A percentile compares a stretch with the other conserved stretches of the same genome.
phyloP scores from a whole-genome alignment of 2,888 invertebrate genomes.

The Lithophane ornitopus region DNA sequence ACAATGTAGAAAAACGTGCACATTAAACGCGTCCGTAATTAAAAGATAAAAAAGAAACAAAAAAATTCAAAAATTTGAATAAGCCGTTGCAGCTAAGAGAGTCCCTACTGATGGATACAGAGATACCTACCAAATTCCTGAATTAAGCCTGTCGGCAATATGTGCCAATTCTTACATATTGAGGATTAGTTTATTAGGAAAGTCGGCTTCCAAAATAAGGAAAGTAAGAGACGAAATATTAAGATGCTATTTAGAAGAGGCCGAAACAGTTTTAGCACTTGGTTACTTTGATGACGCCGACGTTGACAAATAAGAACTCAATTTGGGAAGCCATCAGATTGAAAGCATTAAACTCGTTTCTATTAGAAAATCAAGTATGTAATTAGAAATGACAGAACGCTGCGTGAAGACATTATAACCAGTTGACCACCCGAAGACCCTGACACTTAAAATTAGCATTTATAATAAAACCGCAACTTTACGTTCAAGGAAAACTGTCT shows the following conservation, averaged over 20 bases:
- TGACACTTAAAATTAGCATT: conserved; percentile 69
- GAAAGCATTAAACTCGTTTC: neutral
- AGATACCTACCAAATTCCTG: too few species aligned
- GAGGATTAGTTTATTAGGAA: neutral
- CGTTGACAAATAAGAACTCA: neutral
- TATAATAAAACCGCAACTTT: conserved; percentile 66
- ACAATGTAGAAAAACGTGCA: too few species aligned
- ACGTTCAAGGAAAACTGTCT: conserved; percentile 66
- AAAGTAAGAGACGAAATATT: neutral
- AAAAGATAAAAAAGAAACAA: too few species aligned
- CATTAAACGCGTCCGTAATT: too few species aligned
- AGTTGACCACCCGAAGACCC: conserved; percentile 64
- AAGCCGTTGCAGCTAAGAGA: too few species aligned
- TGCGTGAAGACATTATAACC: neutral
- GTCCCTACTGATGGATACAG: too few species aligned
- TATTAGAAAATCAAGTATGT: neutral
- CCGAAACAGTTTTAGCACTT: neutral
- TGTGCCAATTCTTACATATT: neutral
- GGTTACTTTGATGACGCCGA: neutral
- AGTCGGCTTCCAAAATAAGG: neutral
- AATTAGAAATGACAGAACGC: conserved; percentile 1
- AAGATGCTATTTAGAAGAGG: neutral
- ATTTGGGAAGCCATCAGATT: neutral
- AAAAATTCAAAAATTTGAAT: too few species aligned
- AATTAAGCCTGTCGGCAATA: neutral